Base-by-base conservation (phyloP, 2,888 invertebrate genomes). In the Drosophila robusta region DNA sequence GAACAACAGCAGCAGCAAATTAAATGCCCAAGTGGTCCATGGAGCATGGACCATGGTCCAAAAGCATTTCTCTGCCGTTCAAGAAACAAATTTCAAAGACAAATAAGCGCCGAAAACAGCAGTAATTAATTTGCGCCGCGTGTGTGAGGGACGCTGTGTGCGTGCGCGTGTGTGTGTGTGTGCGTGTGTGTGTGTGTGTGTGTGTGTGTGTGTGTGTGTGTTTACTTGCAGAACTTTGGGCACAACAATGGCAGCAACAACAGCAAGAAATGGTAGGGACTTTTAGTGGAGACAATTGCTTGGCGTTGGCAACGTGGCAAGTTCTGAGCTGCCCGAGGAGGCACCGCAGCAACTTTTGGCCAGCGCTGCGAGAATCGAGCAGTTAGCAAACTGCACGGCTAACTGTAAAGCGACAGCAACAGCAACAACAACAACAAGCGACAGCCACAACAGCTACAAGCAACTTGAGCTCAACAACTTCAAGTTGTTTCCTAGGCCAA, bases 41-140 rank as follows among this genome's bases (percentile, higher is more conserved):
- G 68, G 38, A 24, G 24, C 29, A 46, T 64, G 39, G 56, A 49
- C 49, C 26, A 42, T 50, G 50, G 50, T 38, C 44, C 50, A 34
- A 51, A 46, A 49, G 47, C 54, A 70, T 67, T 52, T 58, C 54
- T 44, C 62, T 72, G 67, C 76, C 84, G 75, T 63, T 80, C 75
- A 75, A 75, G 82, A 83, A 89, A 87, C 84, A 88, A 89, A 82
- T 89, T 89, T 84, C 84, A 73, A 87, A 88, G 89, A 90, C 90
- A 88, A 88, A 90, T 90, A 89, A 89, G 83, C 81, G 86, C 80
- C 83, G 81, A 90, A 90, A 85, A 78, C 80, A 89, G 79, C 79
- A 87, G 83, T 81, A 88, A 90, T 89, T 88, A 88, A 87, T 89
- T 88, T 82, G 75, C 75, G 71, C 69, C 73, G 70, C 50, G 77